A percentile compares a stretch with the other conserved stretches of the same genome.
Evolutionary conservation across 1,140 invertebrate genomes (phyloP).

Genomic region (Euura lappo): DNA sequence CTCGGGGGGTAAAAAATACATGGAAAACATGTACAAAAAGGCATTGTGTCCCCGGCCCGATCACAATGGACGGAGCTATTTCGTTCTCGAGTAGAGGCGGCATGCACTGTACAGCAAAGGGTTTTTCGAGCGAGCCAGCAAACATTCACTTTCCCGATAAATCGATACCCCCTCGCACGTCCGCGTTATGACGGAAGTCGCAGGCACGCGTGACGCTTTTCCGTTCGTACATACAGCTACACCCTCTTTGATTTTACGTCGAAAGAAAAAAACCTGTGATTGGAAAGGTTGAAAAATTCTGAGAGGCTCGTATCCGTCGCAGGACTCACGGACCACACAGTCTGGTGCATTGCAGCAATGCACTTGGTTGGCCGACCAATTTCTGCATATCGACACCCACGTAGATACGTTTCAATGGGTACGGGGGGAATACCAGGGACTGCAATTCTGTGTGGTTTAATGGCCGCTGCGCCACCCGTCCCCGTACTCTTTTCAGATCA

Average conservation of each 20-base stretch:
- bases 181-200: not conserved
- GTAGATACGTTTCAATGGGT: not conserved
- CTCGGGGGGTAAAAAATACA: not conserved
- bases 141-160: not conserved
- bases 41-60: not conserved
- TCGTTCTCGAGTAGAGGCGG: not conserved
- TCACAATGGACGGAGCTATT: not conserved
- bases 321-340: not conserved
- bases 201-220: not conserved
- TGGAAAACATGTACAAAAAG: constrained; percentile 2
- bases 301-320: not conserved
- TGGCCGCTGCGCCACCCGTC: not conserved
- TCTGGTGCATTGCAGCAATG: not conserved
- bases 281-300: no score
- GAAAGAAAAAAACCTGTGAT: no score
- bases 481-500: not conserved
- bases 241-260: no score
- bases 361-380: not conserved
- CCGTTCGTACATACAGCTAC: no score
- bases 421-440: not conserved
- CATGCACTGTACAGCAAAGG: not conserved
- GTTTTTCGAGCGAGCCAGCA: not conserved
- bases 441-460: not conserved
- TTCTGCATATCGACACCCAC: not conserved
- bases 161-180: not conserved